Conservation (phyloP, 1,140 invertebrate genomes). For the Mycetomoellerius zeteki region DNA sequence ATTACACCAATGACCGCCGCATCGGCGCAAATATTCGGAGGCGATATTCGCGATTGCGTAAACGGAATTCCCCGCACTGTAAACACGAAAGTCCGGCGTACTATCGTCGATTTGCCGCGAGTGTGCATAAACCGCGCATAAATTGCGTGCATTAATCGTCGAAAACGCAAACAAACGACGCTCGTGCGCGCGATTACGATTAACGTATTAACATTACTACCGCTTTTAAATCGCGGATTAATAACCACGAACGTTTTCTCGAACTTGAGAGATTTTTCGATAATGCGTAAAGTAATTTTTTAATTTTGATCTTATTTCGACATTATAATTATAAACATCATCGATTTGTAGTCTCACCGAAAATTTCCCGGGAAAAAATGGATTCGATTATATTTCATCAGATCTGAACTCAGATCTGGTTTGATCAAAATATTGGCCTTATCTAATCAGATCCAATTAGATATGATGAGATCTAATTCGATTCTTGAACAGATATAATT, state of each 20-base stretch:
- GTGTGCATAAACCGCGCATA: slow-evolving; percentile 18
- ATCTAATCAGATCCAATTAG: no score
- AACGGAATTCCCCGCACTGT: not conserved
- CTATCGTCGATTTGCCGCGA: slow-evolving; percentile 45
- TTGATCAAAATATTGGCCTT: no score
- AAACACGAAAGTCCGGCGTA: slow-evolving; percentile 43
- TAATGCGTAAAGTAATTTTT: not conserved
- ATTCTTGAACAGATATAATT: no score
- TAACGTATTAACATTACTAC: slow-evolving; percentile 15
- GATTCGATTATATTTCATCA: no score
- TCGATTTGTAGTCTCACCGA: not conserved
- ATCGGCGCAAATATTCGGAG: slow-evolving; percentile 24
- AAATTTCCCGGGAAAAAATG: no score
- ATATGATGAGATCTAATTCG: no score
- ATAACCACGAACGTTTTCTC: not conserved
- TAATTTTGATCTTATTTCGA: not conserved
- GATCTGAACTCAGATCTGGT: no score
- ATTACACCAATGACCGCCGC: slow-evolving; percentile 5
- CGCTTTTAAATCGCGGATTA: not conserved
- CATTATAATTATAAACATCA: not conserved
- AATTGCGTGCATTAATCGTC: slow-evolving; percentile 27
- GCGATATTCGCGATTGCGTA: slow-evolving; percentile 35
- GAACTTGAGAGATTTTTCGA: not conserved
- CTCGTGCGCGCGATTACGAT: slow-evolving; percentile 7
- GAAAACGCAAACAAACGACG: slow-evolving; percentile 13